Evolutionary conservation across 2,113 vertebrate genomes (phyloP), one percentile per base, ranked within the genome.

Genomic region (Rhabdomys dilectus): DNA sequence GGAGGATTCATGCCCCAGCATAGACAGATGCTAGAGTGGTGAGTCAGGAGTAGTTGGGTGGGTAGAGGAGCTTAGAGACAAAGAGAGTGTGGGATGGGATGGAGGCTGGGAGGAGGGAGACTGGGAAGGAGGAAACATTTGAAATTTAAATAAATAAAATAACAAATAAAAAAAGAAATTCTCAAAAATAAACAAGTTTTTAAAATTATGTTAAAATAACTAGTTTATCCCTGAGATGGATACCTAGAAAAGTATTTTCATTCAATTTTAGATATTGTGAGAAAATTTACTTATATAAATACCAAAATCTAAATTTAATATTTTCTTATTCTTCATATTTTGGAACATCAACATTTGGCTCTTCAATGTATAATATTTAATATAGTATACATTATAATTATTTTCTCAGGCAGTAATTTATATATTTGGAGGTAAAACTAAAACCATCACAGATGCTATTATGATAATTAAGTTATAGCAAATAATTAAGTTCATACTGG

Each of bases 351-450:
- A 6, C 62, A 2, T 0, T 87, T 89, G 21, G 9, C 26, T 86
- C 5, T 56, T 64, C 81, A 95, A 85, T 39, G 2, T n/a, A 31
- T 78, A 81, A 53, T 81, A 93, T 86, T 85, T 42, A 80, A 68
- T 12, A 2, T 51, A 78, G 31, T 84, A 89, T 90, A 0, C 2
- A 19, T 15, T 80, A 90, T 36, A 39, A 53, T 42, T 86, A n/a
- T 10, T 75, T 72, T 73, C 9, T 13, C 11, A 68, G 36, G 56
- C 1, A 58, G 0, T 60, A 78, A 7, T 68, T 93, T 86, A 72
- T 19, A 72, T 48, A 66, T 86, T 75, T 87, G 66, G 53, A 77
- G 10, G 42, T 90, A 92, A 68, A 95, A 88, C 95, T 94, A 29
- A 62, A 75, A 96, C 7, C 80, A 70, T 97, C 7, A 90, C 45